phyloP scores from a whole-genome alignment of 2,888 invertebrate genomes.

The Cremastobaeus sp. region DNA sequence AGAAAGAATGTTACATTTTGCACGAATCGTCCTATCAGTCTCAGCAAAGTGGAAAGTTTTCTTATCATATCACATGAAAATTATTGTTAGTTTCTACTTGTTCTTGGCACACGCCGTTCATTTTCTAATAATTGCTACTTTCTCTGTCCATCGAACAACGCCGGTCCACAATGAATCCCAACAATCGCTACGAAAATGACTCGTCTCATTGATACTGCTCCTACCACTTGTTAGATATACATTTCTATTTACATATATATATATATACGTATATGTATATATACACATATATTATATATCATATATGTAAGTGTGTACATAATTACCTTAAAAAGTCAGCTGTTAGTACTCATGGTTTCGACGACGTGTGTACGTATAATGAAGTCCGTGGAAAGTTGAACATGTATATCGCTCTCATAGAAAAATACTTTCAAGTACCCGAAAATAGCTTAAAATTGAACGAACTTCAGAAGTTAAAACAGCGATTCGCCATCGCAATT shows the following conservation, averaged over 20 bases:
- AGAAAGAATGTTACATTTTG: constrained; percentile 44
- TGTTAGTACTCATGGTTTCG: constrained; percentile 39
- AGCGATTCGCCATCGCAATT: constrained; percentile 18
- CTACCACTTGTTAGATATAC: constrained; percentile 32
- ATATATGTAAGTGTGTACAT: too few relatives aligned
- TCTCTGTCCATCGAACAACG: constrained; percentile 31
- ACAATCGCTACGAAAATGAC: constrained; percentile 64
- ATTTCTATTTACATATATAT: background rate
- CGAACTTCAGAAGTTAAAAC: constrained; percentile 32
- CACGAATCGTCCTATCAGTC: constrained; percentile 58
- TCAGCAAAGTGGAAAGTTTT: constrained; percentile 59
- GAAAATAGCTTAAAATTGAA: constrained; percentile 46
- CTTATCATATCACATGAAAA: constrained; percentile 57
- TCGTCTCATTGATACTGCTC: constrained; percentile 61
- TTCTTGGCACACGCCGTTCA: constrained; percentile 18
- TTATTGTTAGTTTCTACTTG: constrained; percentile 55
- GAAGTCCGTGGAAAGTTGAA: constrained; percentile 13
- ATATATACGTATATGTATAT: background rate
- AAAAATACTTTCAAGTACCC: constrained; percentile 48
- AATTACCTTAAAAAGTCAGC: too few relatives aligned
- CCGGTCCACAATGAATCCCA: constrained; percentile 51
- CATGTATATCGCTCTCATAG: constrained; percentile 20
- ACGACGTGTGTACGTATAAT: background rate
- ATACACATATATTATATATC: constrained; percentile 24
- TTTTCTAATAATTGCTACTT: constrained; percentile 24